A percentile compares a stretch with the other conserved stretches of the same genome.
Conservation (phyloP, 2,797 vertebrate genomes). For the Galaxias olidus region DNA sequence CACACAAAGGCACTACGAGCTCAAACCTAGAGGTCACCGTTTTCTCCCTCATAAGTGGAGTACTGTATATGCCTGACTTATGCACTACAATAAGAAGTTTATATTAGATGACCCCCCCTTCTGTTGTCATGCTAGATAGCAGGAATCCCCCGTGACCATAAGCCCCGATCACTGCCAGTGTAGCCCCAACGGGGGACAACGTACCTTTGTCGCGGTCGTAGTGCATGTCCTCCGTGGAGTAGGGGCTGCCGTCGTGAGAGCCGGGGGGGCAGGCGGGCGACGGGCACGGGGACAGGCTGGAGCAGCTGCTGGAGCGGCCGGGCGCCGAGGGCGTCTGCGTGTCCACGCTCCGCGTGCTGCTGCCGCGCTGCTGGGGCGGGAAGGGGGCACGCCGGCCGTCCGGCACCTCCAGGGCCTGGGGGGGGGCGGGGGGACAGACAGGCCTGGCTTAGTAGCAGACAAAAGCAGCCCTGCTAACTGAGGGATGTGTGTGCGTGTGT, state of each 20-base stretch:
- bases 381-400: constrained; percentile 92
- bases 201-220: constrained; percentile 94
- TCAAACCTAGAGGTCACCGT: too few species aligned
- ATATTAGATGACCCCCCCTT: too few species aligned
- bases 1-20: too few species aligned
- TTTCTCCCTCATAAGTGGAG: too few species aligned
- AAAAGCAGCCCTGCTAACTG: too few species aligned
- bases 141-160: too few species aligned
- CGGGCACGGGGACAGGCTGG: constrained; percentile 89
- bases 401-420: constrained; percentile 91
- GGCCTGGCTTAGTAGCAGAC: not conserved
- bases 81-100: too few species aligned
- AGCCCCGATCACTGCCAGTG: too few species aligned
- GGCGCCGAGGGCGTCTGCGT: constrained; percentile 91
- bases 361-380: constrained; percentile 90
- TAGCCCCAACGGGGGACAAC: not conserved
- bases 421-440: not conserved
- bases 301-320: constrained; percentile 92
- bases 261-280: constrained; percentile 90
- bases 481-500: constrained; percentile 3
- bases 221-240: constrained; percentile 90
- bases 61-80: too few species aligned
- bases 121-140: too few species aligned
- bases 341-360: constrained; percentile 89
- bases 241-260: constrained; percentile 94